Evolutionary conservation across 2,888 invertebrate genomes (phyloP).

Genomic region (Papilio protenor): DNA sequence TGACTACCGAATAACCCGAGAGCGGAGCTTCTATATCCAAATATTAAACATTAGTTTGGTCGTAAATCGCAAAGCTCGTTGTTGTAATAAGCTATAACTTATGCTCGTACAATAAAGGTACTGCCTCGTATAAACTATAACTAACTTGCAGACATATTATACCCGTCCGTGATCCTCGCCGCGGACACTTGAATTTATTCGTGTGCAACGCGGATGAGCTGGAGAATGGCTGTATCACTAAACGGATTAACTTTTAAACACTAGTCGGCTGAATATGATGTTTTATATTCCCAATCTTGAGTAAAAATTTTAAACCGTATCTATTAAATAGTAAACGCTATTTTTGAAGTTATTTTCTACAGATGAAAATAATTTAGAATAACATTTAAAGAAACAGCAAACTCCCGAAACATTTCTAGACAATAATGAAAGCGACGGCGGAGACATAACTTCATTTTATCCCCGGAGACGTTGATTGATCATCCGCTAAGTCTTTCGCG

Average conservation of each 20-base stretch:
- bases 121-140: slow-evolving; percentile 30
- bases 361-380: slow-evolving; percentile 6
- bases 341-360: neutral
- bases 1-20: slow-evolving; percentile 1
- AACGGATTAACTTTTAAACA: neutral
- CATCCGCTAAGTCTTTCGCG: slow-evolving; percentile 61
- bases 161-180: slow-evolving; percentile 18
- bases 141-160: slow-evolving; percentile 34
- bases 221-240: slow-evolving; percentile 1
- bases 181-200: slow-evolving; percentile 28
- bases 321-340: neutral
- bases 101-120: slow-evolving; percentile 37
- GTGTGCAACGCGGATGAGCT: neutral
- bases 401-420: slow-evolving; percentile 24
- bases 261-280: neutral
- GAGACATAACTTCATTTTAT: slow-evolving; percentile 41
- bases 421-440: slow-evolving; percentile 41
- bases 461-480: slow-evolving; percentile 66
- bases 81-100: slow-evolving; percentile 40
- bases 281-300: neutral
- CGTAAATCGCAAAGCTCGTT: slow-evolving; percentile 23
- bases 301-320: neutral
- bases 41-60: slow-evolving; percentile 30
- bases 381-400: slow-evolving; percentile 29
- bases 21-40: slow-evolving; percentile 9